Evolutionary conservation across 2,888 invertebrate genomes (phyloP), one percentile per base, ranked within the genome.

Genomic region (Pemphredon lugubris): DNA sequence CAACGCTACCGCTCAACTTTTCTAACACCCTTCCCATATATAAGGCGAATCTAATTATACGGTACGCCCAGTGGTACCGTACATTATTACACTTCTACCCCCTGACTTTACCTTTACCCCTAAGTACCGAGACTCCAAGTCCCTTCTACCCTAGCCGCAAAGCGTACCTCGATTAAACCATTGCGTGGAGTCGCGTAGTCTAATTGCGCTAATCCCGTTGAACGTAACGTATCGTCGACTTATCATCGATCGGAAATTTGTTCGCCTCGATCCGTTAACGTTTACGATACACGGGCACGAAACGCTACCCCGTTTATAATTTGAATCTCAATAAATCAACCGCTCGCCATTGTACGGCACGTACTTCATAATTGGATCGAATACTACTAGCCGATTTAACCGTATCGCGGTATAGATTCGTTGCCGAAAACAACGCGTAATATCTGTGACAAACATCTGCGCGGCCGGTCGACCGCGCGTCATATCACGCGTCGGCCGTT

Each of bases 401-500:
- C 18, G 13, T 16, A 18, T 13, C 44, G 23, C 30, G 13, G 48
- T 9, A 26, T 18, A 23, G 20, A 30, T 23, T 18, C 32, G 23
- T 51, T 53, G 45, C 34, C 66, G 57, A 57, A 42, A 51, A 44
- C 66, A 53, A 47, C 68, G 16, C 30, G 51, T 53, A 44, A 34
- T 40, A n/a, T 40, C 16, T 37, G 16, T 26, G 23, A 30, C 37
- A 65, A 66, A 61, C 54, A 14, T 53, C 53, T 20, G 11, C 47
- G 34, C 53, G 34, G 40, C 14, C 16, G 40, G 39, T 21, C 39
- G 32, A 59, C 48, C 42, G 34, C 42, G 34, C 20, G 51, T 65
- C 69, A 53, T 50, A 64, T 55, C 63, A 16, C 13, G 21, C 55
- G 42, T 64, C 58, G 58, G n/a, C 23, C 42, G 47, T 42, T 20